Base-by-base conservation (phyloP, 2,888 invertebrate genomes). In the Diadegma fenestrale region DNA sequence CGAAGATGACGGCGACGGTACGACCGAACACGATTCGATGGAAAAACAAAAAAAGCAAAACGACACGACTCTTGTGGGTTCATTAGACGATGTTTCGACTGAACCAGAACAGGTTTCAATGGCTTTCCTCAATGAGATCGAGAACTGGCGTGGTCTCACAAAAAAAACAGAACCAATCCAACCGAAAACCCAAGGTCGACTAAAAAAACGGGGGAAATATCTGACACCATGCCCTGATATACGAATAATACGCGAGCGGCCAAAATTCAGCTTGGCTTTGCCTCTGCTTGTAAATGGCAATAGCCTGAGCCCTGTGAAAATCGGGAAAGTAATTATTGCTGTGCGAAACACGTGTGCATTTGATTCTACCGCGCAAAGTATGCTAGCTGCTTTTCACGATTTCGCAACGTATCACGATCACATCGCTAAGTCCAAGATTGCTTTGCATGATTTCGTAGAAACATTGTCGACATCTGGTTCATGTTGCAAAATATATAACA, bases 291-390 rank as follows among this genome's bases (percentile, higher is more conserved):
- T 51, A 22, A 84, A 76, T 30, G 84, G 76, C n/a, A 80, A 79
- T 26, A 19, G 45, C 19, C 76, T 84, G 76, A 43, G 72, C 7
- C 80, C 80, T 6, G 71, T 37, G 1, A 80, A 77, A 69, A 77
- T 84, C 54, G 80, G 45, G 1, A 80, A 84, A 33, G 58, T 22
- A 22, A 33, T 8, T 1, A 22, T 80, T 14, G 17, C 10, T 33
- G 76, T 80, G 14, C 43, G 48, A 10, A 84, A 84, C 19, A 84
- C 84, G 33, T 84, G 84, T 54, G 84, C 84, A 19, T 84, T 76
- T 45, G 84, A 80, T 10, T 51, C 77, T 17, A 61, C 37, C 19
- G 63, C 58, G 10, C 80, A 80, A 45, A 77, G 80, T 17, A 61
- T 84, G 61, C 26, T 77, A 73, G 80, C 63, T 17, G 80, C 68